Conservation (phyloP, 2,888 invertebrate species). For the Tetanocera ferruginea region DNA sequence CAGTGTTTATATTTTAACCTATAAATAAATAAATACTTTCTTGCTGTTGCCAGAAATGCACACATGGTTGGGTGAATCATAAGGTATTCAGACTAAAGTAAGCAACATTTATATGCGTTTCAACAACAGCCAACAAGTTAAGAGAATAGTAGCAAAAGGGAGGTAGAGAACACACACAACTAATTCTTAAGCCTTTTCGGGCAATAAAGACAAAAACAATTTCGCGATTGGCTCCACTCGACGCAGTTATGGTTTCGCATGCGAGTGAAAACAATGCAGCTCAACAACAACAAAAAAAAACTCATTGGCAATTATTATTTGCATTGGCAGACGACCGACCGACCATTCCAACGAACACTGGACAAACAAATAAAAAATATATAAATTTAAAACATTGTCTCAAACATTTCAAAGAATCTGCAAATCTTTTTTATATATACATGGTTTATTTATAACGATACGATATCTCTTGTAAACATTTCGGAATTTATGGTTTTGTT, state of each 20-base stretch:
- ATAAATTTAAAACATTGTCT: background rate
- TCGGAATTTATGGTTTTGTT: too few species aligned
- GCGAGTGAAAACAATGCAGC: constrained; percentile 16
- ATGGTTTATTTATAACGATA: too few species aligned
- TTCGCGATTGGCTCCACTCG: background rate
- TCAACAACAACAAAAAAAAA: too few species aligned
- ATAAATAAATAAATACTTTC: too few species aligned
- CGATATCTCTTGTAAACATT: too few species aligned
- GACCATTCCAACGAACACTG: too few species aligned
- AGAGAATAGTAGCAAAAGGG: background rate
- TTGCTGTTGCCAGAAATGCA: background rate
- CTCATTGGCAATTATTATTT: background rate
- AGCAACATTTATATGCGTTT: constrained; percentile 20
- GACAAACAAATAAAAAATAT: background rate
- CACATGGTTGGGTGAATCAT: constrained; percentile 27
- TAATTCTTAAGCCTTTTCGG: constrained; percentile 9
- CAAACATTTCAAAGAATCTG: background rate
- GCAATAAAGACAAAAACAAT: background rate
- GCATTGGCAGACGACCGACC: background rate
- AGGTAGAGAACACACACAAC: background rate
- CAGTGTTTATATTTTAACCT: too few species aligned
- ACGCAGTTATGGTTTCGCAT: background rate
- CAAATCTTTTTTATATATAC: background rate
- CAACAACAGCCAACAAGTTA: background rate
- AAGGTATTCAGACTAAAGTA: constrained; percentile 12